These are phyloP conservation scores for Hypomecis punctinalis DNA, from an alignment of 2,888 invertebrate species.

Conservation along the genomic window DNA sequence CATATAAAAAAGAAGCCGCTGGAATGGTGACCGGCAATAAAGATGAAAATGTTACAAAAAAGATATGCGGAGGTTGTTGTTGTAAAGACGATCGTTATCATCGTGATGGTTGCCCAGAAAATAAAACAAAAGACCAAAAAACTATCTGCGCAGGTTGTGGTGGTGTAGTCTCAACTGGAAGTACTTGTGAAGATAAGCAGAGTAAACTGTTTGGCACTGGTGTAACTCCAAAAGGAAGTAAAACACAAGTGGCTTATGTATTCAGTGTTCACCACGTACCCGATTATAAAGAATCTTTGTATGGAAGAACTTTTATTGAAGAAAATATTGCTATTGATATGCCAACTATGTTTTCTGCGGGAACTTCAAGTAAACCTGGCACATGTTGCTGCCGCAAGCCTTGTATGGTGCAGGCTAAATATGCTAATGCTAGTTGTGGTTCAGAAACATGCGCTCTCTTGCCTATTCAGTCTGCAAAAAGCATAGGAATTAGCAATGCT, in stretches of 20 bases:
- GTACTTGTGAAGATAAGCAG: constrained; percentile 68
- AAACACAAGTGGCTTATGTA: constrained; percentile 60
- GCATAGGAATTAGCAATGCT: constrained; percentile 46
- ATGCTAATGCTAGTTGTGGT: constrained; percentile 34
- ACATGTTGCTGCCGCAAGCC: constrained; percentile 51
- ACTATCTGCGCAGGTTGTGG: constrained; percentile 64
- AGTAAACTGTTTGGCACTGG: constrained; percentile 61
- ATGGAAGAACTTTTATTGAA: constrained; percentile 56
- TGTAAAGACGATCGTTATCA: constrained; percentile 77
- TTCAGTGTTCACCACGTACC: constrained; percentile 59
- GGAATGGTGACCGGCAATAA: constrained; percentile 52
- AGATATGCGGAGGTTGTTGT: constrained; percentile 71
- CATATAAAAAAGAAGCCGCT: constrained; percentile 65
- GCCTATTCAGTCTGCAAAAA: constrained; percentile 43
- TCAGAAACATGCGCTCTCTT: constrained; percentile 37
- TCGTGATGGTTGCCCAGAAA: constrained; percentile 66
- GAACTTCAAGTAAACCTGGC: constrained; percentile 32
- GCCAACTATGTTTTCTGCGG: constrained; percentile 19
- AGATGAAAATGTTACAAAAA: constrained; percentile 49
- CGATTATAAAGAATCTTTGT: constrained; percentile 55
- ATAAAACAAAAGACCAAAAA: constrained; percentile 34
- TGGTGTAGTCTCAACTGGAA: constrained; percentile 56
- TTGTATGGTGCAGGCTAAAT: constrained; percentile 30
- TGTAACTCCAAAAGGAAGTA: constrained; percentile 58
- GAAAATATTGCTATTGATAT: constrained; percentile 49